phyloP scores from a whole-genome alignment of 1,140 invertebrate genomes.

The Himalopsyche phryganea region DNA sequence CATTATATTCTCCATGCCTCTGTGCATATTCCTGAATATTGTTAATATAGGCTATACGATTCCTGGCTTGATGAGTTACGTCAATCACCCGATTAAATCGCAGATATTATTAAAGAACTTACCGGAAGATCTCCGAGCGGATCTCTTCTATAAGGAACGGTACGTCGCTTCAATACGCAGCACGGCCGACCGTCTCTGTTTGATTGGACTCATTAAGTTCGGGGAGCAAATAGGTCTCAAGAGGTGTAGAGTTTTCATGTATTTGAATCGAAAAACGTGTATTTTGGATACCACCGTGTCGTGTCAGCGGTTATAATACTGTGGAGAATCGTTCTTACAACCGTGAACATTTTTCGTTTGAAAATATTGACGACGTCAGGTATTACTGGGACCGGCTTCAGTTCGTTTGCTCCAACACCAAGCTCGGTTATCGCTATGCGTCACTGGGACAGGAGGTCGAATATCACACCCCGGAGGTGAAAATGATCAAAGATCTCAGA shows the following conservation, averaged over 20 bases:
- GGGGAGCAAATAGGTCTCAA: constrained; percentile 64
- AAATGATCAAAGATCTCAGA: constrained; percentile 16
- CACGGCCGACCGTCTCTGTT: constrained; percentile 54
- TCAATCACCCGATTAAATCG: constrained; percentile 63
- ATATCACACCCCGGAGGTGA: constrained; percentile 7
- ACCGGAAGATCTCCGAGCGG: constrained; percentile 51
- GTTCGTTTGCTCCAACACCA: constrained; percentile 60
- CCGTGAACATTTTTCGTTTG: constrained; percentile 53
- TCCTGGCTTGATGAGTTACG: constrained; percentile 55
- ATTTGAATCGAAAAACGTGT: constrained; percentile 58
- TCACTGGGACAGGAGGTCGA: constrained; percentile 15
- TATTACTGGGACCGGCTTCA: constrained; percentile 69
- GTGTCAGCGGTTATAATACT: constrained; percentile 57
- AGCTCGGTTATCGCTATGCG: constrained; percentile 15
- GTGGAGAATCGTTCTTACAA: constrained; percentile 58
- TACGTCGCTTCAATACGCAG: constrained; percentile 65
- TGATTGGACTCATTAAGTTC: constrained; percentile 66
- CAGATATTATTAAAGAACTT: constrained; percentile 60
- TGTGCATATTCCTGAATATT: constrained; percentile 65
- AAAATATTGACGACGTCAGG: constrained; percentile 53
- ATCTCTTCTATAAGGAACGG: constrained; percentile 56
- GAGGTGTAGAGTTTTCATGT: constrained; percentile 69
- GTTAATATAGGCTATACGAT: constrained; percentile 57
- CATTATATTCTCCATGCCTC: constrained; percentile 62
- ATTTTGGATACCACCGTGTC: constrained; percentile 64